Base-by-base conservation (phyloP, 2,888 invertebrate species). In the Phyllotreta cruciferae region DNA sequence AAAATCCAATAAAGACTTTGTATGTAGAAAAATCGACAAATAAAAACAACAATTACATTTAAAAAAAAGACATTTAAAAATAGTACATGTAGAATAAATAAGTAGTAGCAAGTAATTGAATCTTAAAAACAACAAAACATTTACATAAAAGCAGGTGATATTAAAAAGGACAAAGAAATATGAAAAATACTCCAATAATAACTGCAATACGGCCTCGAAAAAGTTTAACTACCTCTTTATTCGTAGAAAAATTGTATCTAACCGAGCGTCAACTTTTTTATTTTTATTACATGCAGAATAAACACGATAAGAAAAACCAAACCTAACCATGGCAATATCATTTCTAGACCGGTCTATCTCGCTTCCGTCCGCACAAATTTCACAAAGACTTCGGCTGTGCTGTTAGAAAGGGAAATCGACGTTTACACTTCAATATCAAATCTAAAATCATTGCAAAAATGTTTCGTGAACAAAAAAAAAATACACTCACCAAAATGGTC, bases 301-400 rank as follows among this genome's bases (percentile, higher is more conserved):
- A 45, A 62, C 62, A 54, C 58, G 63, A 63, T 63, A 63, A 63
- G 63, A 56, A 63, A 60, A 60, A 60, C 60, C 60, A 60, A 60
- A 60, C 60, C 60, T 60, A 60, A 60, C 60, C 60, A 44, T 60
- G 36, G 60, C 44, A 60, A 60, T 60, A 60, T 60, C 60, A 54
- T 57, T 57, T 57, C 47, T 60, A 60, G 60, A 60, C 60, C 60
- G 60, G 60, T 60, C 60, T 60, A 60, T 60, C 60, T 60, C 52
- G 60, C 60, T 60, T 60, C 60, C 60, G 60, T 60, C 60, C 60
- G 60, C 52, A 60, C 60, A 52, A 58, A 42, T 38, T 49, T 60
- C 14, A 60, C 60, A 60, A 60, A 60, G 60, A 60, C 60, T 44
- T 41, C 37, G 58, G 10, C 50, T 60, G 50, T 58, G 49, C 41